Conservation (phyloP, 2,113 vertebrate species). For the Mormoops blainvillei region DNA sequence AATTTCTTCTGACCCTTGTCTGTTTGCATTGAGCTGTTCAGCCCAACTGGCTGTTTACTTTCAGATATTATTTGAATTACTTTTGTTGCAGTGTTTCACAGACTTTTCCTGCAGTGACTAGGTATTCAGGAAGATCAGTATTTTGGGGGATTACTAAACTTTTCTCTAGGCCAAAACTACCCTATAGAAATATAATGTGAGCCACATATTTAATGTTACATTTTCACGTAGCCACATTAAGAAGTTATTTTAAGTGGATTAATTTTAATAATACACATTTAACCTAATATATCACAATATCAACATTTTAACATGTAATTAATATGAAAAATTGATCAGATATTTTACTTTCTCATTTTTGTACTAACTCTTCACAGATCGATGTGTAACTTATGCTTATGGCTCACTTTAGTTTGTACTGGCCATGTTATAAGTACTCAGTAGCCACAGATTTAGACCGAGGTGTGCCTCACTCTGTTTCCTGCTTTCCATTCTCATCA, state of each 20-base stretch:
- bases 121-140: neutral
- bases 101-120: neutral
- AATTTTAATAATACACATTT: neutral
- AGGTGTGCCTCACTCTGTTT: neutral
- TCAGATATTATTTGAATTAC: neutral
- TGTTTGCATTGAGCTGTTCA: neutral
- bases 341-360: neutral
- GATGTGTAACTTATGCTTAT: neutral
- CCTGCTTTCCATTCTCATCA: neutral
- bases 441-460: too few relatives aligned
- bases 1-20: neutral
- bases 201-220: neutral
- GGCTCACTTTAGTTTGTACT: fast-evolving
- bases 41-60: neutral
- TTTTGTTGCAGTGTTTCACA: neutral
- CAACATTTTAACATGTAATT: neutral
- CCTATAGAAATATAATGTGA: neutral
- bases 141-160: neutral
- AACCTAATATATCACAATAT: neutral
- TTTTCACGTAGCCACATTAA: neutral
- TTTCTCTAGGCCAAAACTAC: neutral
- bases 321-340: neutral
- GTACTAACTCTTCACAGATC: neutral
- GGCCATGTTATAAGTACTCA: neutral
- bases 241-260: neutral